Conservation (phyloP, 2,113 vertebrate species). For the Ophthalmotilapia sp. region DNA sequence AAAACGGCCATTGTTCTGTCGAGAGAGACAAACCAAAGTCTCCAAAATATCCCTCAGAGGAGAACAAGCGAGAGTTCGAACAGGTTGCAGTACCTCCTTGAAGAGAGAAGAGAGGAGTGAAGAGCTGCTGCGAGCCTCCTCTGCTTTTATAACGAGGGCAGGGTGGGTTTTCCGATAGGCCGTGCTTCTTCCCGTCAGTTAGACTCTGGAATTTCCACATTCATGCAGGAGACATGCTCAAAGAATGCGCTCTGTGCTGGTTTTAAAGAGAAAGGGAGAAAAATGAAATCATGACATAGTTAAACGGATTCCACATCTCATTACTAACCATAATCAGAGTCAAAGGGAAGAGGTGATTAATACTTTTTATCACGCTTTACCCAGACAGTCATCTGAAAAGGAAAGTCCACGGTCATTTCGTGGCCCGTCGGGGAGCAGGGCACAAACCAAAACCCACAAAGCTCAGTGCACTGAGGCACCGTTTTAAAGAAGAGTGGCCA, state of each 20-base stretch:
- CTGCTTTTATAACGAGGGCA: constrained; percentile 28
- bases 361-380: not conserved
- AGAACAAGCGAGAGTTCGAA: not conserved
- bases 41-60: not conserved
- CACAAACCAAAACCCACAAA: not conserved
- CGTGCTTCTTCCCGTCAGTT: constrained; percentile 53
- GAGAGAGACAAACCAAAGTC: not conserved
- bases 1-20: constrained; percentile 27
- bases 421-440: not conserved
- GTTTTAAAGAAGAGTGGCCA: not conserved
- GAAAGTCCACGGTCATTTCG: not conserved
- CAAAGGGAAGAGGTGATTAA: not conserved
- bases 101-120: constrained; percentile 5
- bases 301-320: not conserved
- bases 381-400: not conserved
- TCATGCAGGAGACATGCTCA: not conserved
- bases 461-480: not conserved
- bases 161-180: constrained; percentile 36
- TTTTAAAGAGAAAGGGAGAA: not conserved
- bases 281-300: not conserved
- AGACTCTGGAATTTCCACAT: constrained; percentile 53
- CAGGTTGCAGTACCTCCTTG: not conserved
- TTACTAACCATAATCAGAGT: not conserved
- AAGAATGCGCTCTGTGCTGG: not conserved
- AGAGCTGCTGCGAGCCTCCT: not conserved